phyloP scores from a whole-genome alignment of 2,113 vertebrate species.

The Rhabdornis inornatus region DNA sequence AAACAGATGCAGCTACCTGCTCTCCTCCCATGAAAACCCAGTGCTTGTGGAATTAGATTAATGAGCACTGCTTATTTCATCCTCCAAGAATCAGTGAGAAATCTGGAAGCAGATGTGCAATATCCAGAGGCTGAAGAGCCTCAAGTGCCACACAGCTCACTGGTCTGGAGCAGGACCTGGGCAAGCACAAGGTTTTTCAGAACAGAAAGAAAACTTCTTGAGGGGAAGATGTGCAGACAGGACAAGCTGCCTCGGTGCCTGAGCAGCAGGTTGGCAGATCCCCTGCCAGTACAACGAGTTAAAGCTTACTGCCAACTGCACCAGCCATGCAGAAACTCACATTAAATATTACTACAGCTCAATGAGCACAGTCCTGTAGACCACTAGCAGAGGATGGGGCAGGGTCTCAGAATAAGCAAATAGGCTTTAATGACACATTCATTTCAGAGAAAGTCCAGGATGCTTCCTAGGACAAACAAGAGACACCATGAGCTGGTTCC shows the following conservation, averaged over 20 bases:
- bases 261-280: background rate
- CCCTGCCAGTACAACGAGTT: background rate
- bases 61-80: background rate
- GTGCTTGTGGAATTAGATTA: background rate
- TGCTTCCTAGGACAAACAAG: background rate
- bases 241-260: background rate
- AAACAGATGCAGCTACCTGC: background rate
- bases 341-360: constrained; percentile 32
- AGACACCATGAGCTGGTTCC: background rate
- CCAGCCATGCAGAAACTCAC: constrained; percentile 49
- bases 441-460: background rate
- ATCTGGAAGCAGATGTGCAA: background rate
- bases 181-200: background rate
- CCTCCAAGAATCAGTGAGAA: background rate
- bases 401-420: background rate
- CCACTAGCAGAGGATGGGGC: background rate
- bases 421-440: background rate
- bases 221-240: background rate
- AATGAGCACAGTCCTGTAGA: background rate
- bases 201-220: background rate
- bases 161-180: background rate
- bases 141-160: background rate
- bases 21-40: background rate
- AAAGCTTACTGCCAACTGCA: constrained; percentile 2
- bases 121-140: background rate